Base-by-base conservation (phyloP, 1,140 invertebrate species). In the Ganaspis sp. region DNA sequence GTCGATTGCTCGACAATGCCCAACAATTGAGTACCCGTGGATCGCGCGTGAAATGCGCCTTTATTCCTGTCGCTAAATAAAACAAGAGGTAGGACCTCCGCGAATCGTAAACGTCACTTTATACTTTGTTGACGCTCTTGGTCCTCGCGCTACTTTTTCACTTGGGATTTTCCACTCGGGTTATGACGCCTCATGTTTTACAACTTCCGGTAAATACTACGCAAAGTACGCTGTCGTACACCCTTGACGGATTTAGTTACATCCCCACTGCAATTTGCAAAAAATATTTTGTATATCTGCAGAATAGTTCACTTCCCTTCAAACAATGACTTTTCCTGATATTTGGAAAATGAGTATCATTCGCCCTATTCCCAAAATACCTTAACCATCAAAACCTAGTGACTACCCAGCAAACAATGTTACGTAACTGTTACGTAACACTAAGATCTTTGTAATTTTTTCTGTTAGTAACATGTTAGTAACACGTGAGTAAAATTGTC, bases 41-140 rank as follows among this genome's bases (percentile, higher is more conserved):
- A 64, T 29, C 58, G 29, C 23, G 26, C 12, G 15, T 26, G 23
- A 64, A 64, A 64, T 11, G 54, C 9, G 54, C 23, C 23, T 64
- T 26, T 64, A 29, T 64, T 9, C 54, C 54, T 3, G 23, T 64
- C 21, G 54, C 15, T 21, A 15, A 64, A 64, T 64, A 64, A 64
- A 64, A 5, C 53, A 54, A 11, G 8, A 54, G 17, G 8, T 49
- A 49, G 1, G 45, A 17, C 45, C 45, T 49, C 45, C 17, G 4
- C 45, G 45, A 49, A 49, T 49, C 45, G 45, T 49, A 49, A 49
- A 49, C 45, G 45, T 49, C 45, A 49, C 45, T 49, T 49, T 49
- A n/a, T 49, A 49, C 45, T 49, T 49, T 49, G 45, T 49, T 17
- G 45, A 17, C 45, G n/a, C 45, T 49, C 45, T 15, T n/a, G 45